Evolutionary conservation across 2,888 invertebrate species (phyloP).

Genomic region (Ceramica pisi): DNA sequence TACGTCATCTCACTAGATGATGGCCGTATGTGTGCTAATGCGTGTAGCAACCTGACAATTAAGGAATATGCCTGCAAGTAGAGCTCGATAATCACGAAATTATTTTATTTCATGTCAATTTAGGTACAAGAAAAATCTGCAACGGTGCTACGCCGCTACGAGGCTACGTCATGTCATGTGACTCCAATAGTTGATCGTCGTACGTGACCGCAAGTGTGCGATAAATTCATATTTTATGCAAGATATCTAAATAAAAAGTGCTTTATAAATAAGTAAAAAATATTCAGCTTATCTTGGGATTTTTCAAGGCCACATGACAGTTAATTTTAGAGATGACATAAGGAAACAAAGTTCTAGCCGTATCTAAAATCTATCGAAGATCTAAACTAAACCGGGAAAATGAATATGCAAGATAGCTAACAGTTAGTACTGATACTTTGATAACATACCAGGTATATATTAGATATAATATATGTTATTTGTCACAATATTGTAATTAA

Average conservation of each 20-base stretch:
- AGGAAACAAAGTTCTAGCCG: not conserved
- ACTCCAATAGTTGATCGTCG: slow-evolving; percentile 15
- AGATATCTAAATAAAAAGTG: slow-evolving; percentile 8
- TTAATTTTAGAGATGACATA: slow-evolving; percentile 3
- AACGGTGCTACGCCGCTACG: slow-evolving; percentile 13
- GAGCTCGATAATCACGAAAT: slow-evolving; percentile 37
- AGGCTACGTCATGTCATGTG: slow-evolving; percentile 32
- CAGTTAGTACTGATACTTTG: slow-evolving; percentile 6
- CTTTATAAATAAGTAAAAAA: slow-evolving; percentile 2
- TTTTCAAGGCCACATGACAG: not conserved
- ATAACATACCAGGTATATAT: slow-evolving; percentile 15
- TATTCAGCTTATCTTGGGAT: not conserved
- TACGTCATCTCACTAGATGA: slow-evolving; percentile 63
- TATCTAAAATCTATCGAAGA: slow-evolving; percentile 8
- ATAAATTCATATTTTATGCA: slow-evolving; percentile 10
- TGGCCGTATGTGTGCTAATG: slow-evolving; percentile 56
- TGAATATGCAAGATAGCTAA: slow-evolving; percentile 5
- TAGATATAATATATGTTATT: too few relatives aligned
- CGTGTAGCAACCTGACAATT: slow-evolving; percentile 54
- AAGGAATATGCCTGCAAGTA: slow-evolving; percentile 50
- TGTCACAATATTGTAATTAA: slow-evolving; percentile 33
- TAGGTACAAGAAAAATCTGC: slow-evolving; percentile 24
- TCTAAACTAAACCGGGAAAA: slow-evolving; percentile 26
- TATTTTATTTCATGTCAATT: slow-evolving; percentile 31
- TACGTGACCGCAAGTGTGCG: slow-evolving; percentile 7